Evolutionary conservation across 2,113 vertebrate species (phyloP).

Genomic region (Neogobius melanostomus): DNA sequence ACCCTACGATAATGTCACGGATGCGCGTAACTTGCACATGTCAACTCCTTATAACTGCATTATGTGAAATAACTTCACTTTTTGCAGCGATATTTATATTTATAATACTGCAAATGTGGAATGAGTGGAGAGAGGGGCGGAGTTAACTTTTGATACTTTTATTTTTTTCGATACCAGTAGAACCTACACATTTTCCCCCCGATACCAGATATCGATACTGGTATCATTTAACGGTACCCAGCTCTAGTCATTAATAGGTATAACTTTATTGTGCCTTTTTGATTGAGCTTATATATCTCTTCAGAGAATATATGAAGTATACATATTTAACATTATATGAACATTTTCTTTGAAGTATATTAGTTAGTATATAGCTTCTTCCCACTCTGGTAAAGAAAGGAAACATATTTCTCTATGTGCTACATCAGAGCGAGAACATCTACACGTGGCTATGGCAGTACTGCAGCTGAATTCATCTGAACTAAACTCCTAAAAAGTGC

Average conservation of each 20-base stretch:
- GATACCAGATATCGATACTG: too few species aligned
- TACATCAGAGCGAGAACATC: neutral
- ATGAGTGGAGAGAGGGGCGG: too few species aligned
- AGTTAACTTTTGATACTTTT: too few species aligned
- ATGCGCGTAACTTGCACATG: too few species aligned
- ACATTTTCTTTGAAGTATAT: neutral
- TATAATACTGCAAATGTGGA: too few species aligned
- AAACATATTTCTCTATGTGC: constrained; percentile 1
- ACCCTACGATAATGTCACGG: too few species aligned
- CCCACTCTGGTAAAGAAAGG: neutral
- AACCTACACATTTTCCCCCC: too few species aligned
- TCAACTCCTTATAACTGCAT: too few species aligned
- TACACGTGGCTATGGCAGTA: constrained; percentile 1
- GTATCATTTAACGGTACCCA: neutral
- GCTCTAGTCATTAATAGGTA: neutral
- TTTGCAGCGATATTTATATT: too few species aligned
- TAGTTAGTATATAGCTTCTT: neutral
- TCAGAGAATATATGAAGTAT: neutral
- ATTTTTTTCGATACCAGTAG: too few species aligned
- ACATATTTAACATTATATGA: neutral
- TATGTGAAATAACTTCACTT: too few species aligned
- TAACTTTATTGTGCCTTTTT: neutral
- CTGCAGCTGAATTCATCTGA: neutral
- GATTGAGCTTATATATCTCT: neutral
- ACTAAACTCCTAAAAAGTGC: neutral